A percentile compares a stretch with the other conserved stretches of the same genome.
phyloP scores from a whole-genome alignment of 2,113 vertebrate genomes.

The Tupaia chinensis region DNA sequence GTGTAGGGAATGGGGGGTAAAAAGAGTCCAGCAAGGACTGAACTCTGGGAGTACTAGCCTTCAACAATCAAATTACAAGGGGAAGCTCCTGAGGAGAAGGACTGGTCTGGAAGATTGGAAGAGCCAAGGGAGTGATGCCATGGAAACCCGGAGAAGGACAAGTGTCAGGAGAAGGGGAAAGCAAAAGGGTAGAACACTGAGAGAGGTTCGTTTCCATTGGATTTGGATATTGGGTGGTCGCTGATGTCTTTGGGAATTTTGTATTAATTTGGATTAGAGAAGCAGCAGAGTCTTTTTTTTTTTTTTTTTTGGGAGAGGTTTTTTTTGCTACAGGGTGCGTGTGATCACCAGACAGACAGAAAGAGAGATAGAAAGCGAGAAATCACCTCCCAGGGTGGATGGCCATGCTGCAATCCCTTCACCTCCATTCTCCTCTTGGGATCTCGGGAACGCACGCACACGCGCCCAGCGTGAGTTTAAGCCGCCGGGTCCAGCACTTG shows the following conservation, averaged over 20 bases:
- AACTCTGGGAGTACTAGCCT: background rate
- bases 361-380: too few species aligned
- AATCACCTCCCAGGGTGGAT: too few species aligned
- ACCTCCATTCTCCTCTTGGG: too few species aligned
- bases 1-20: too few species aligned
- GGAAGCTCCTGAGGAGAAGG: background rate
- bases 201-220: background rate
- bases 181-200: background rate
- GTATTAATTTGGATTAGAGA: conserved; percentile 9
- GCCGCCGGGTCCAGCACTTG: too few species aligned
- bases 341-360: too few species aligned
- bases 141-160: background rate
- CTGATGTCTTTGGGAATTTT: conserved; percentile 5
- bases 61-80: background rate
- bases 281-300: background rate
- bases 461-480: too few species aligned
- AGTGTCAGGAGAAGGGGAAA: background rate
- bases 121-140: background rate
- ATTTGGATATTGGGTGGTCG: background rate
- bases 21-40: background rate
- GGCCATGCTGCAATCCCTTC: too few species aligned
- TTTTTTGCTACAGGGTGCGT: too few species aligned
- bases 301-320: too few species aligned
- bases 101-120: background rate
- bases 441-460: too few species aligned